These are phyloP conservation scores for Prionace glauca DNA, from an alignment of 2,797 vertebrate species.

Conservation along the genomic window DNA sequence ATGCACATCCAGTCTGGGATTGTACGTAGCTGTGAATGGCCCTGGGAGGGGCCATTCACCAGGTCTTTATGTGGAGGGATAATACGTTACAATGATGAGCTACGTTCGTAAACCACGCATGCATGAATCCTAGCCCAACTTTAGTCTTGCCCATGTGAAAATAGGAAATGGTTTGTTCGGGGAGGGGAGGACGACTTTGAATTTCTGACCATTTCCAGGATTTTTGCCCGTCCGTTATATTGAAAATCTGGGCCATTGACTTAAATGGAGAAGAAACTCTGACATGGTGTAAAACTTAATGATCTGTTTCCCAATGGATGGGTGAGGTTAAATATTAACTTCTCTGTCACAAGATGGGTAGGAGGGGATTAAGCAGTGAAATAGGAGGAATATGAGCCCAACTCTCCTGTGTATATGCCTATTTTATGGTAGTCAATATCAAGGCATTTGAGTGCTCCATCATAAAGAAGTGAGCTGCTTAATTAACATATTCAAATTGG, in stretches of 20 bases:
- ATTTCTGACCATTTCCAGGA: no score
- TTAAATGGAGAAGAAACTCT: neutral
- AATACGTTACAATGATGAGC: no score
- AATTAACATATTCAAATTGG: neutral
- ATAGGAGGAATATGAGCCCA: neutral
- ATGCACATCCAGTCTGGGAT: no score
- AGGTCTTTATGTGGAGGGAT: no score
- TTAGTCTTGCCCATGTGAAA: no score
- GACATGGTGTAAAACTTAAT: neutral
- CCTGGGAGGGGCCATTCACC: no score
- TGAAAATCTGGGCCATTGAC: neutral
- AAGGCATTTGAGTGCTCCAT: neutral
- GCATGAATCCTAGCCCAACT: no score
- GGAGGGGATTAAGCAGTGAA: neutral
- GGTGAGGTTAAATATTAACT: neutral
- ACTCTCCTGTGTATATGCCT: neutral
- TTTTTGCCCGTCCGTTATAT: no score
- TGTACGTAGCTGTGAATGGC: no score
- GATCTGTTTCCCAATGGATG: neutral
- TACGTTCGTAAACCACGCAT: no score
- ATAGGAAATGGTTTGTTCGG: no score
- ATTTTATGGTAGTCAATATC: neutral
- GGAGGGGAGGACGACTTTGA: no score
- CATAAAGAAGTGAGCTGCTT: neutral
- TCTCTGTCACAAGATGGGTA: neutral